A percentile compares a stretch with the other conserved stretches of the same genome.
phyloP scores from a whole-genome alignment of 2,113 vertebrate genomes.

The Otolemur garnettii region DNA sequence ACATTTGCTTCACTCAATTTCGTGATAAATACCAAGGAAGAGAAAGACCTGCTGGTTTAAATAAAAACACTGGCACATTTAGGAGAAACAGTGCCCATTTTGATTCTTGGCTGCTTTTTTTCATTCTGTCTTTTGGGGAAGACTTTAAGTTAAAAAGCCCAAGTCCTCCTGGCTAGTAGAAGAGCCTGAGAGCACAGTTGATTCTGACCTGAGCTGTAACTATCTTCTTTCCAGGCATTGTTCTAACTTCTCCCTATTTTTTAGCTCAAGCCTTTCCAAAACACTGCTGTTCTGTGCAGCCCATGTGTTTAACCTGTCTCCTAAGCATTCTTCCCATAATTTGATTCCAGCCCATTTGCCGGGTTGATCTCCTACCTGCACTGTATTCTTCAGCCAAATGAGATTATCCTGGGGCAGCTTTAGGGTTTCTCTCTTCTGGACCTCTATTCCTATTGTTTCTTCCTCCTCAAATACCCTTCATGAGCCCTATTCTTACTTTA shows the following conservation, averaged over 20 bases:
- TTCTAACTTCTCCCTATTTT: neutral
- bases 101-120: neutral
- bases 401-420: neutral
- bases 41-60: neutral
- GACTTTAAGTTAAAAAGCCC: neutral
- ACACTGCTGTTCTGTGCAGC: neutral
- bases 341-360: slow-evolving; percentile 56
- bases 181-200: neutral
- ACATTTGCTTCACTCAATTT: neutral
- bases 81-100: neutral
- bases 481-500: neutral
- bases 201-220: neutral
- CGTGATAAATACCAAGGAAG: slow-evolving; percentile 33
- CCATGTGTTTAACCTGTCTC: neutral
- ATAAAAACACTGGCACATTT: slow-evolving; percentile 25
- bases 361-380: neutral
- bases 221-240: neutral
- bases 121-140: slow-evolving; percentile 6
- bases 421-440: neutral
- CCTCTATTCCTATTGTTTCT: slow-evolving; percentile 9
- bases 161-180: neutral
- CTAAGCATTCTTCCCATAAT: slow-evolving; percentile 48
- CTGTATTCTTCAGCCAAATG: neutral
- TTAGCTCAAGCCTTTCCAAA: neutral
- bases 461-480: neutral